Base-by-base conservation (phyloP, 2,797 vertebrate genomes). In the Siniperca undulata region DNA sequence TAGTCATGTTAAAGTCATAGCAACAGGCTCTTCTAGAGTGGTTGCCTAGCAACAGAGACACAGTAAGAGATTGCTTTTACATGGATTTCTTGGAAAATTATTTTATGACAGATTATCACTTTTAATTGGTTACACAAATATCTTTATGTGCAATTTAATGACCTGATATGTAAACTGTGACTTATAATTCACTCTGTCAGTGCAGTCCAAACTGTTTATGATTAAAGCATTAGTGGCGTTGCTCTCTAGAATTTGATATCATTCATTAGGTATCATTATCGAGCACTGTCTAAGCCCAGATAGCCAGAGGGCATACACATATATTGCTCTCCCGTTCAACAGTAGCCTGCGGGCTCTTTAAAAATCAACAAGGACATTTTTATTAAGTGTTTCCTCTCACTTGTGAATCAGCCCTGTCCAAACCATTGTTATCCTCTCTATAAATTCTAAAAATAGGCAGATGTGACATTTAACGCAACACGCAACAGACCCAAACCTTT, bases 1-100 rank as follows among this genome's bases (percentile, higher is more conserved):
- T 50, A 2, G 62, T 81, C 46, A 52, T 53, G 48, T 89, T 89
- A 77, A 66, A 82, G 70, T 80, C 87, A 69, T 24, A 72, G 83
- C 69, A 52, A 81, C 56, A 1, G 68, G 48, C 76, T 85, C 81
- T 61, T 75, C 65, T 56, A 56, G 36, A 53, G 34, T 0, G 65
- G 93, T 90, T 83, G 85, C 93, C 64, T 90, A 87, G 94, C 90
- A 93, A 94, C 93, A 88, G 66, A 72, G 77, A 64, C 55, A 62
- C 52, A 38, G 73, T 50, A 84, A 86, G 86, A 80, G 77, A 86
- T 82, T 69, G 68, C 77, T 72, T 86, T 80, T 24, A 67, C 59
- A 62, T 52, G 66, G 50, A 59, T 76, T 87, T 88, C 64, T 38
- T 34, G 12, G 59, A 59, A 76, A 86, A 77, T 64, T 4, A 76